Base-by-base conservation (phyloP, 2,797 vertebrate species). In the Notoglanidium macrostoma region DNA sequence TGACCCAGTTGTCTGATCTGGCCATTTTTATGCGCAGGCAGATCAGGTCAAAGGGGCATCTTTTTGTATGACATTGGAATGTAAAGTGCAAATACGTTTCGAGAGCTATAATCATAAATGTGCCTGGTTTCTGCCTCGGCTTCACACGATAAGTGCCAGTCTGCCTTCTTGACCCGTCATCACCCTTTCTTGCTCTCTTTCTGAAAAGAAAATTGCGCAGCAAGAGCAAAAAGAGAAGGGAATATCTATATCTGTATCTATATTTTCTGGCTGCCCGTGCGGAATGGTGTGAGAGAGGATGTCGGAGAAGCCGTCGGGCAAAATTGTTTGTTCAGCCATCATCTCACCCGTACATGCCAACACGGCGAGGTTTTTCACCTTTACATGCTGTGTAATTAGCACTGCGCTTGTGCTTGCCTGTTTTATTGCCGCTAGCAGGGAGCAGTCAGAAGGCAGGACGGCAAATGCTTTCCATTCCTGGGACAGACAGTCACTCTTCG, bases 381-480 rank as follows among this genome's bases (percentile, higher is more conserved):
- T 57, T 61, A 12, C 54, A 59, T 73, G 57, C 59, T 54, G 55
- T 54, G 57, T 83, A 51, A 87, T 83, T 74, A 74, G 54, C 19
- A 98, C 98, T 96, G 97, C 98, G 96, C 84, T 65, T 85, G 84
- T 85, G 72, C 26, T 51, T 32, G 46, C 84, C 63, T 73, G 78
- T 81, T 82, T 70, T 82, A 74, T 83, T 55, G 54, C 65, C 59
- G 67, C 57, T 83, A 9, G 59, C 80, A 63, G 59, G 46, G 19
- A 78, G 84, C 61, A 35, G 17, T 32, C 54, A 6, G 29, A 70
- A 72, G 10, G 40, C 40, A 40, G 40, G 40, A 3, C 40, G 29
- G 67, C 49, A 15, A 72, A 57, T 44, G 83, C 49, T 84, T 84
- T 84, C 57, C n/a, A 55, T 72, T 84, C 32, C 67, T 35, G 40